These are phyloP conservation scores for Thymelicus sylvestris DNA, from an alignment of 2,888 invertebrate species.

Conservation along the genomic window DNA sequence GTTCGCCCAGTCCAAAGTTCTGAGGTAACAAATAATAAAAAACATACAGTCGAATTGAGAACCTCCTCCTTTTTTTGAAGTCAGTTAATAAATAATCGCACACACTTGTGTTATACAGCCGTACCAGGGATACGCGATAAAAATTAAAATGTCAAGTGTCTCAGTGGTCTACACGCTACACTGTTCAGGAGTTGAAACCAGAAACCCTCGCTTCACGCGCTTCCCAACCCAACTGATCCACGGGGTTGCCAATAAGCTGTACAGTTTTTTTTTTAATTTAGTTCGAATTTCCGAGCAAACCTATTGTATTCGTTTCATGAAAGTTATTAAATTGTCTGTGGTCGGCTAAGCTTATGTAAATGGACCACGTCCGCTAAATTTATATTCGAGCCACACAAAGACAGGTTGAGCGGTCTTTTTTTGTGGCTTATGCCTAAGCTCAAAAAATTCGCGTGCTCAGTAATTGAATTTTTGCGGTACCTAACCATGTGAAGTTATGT, in stretches of 20 bases:
- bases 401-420: conserved; percentile 1
- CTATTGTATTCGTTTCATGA: conserved; percentile 3
- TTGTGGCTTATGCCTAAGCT: conserved; percentile 12
- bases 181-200: no score
- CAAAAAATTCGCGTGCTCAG: conserved; percentile 6
- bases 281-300: background rate
- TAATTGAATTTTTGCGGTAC: background rate
- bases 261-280: background rate
- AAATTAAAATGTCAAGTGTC: no score
- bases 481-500: background rate
- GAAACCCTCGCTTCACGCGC: no score
- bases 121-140: no score
- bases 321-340: conserved; percentile 9
- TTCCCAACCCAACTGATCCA: no score
- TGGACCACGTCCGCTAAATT: conserved; percentile 5
- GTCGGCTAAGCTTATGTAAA: conserved; percentile 13
- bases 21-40: no score
- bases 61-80: no score
- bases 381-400: conserved; percentile 8
- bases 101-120: no score
- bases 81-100: no score
- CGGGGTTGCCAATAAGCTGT: background rate
- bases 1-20: no score
- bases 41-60: no score
- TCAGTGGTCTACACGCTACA: no score